These are phyloP conservation scores for Corythornis madagascariensis DNA, from an alignment of 2,113 vertebrate genomes.

Conservation along the genomic window DNA sequence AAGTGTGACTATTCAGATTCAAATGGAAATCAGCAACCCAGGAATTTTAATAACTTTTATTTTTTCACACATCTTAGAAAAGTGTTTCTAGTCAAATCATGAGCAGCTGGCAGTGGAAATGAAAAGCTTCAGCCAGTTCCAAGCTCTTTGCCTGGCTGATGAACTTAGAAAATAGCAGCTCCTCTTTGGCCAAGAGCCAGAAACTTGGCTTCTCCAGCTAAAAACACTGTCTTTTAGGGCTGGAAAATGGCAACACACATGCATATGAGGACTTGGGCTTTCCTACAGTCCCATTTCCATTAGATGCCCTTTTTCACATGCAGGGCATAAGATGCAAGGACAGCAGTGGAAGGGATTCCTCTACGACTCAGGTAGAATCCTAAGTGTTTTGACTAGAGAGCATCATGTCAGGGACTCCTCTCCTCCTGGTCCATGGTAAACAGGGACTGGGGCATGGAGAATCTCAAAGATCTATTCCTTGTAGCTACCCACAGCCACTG, in stretches of 20 bases:
- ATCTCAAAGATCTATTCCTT: background rate
- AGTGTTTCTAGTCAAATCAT: slow-evolving; percentile 27
- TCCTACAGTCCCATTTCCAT: background rate
- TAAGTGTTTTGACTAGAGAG: background rate
- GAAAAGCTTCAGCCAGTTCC: slow-evolving; percentile 7
- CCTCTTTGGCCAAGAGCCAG: slow-evolving; percentile 28
- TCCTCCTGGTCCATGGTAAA: background rate
- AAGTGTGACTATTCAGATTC: slow-evolving; percentile 50
- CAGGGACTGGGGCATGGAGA: background rate
- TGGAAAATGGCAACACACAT: background rate
- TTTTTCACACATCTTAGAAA: slow-evolving; percentile 56
- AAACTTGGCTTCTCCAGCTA: background rate
- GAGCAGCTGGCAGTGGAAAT: slow-evolving; percentile 35
- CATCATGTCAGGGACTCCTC: accelerated
- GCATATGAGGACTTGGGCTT: background rate
- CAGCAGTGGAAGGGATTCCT: background rate
- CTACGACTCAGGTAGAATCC: background rate
- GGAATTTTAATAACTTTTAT: slow-evolving; percentile 61
- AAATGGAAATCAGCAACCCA: slow-evolving; percentile 48
- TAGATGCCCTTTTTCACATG: background rate
- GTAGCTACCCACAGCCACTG: background rate
- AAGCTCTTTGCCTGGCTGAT: slow-evolving; percentile 11
- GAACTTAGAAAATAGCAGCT: slow-evolving; percentile 21
- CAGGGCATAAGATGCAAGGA: background rate
- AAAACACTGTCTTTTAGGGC: background rate